Evolutionary conservation across 2,797 vertebrate genomes (phyloP), one percentile per base, ranked within the genome.

Genomic region (Merluccius polli): DNA sequence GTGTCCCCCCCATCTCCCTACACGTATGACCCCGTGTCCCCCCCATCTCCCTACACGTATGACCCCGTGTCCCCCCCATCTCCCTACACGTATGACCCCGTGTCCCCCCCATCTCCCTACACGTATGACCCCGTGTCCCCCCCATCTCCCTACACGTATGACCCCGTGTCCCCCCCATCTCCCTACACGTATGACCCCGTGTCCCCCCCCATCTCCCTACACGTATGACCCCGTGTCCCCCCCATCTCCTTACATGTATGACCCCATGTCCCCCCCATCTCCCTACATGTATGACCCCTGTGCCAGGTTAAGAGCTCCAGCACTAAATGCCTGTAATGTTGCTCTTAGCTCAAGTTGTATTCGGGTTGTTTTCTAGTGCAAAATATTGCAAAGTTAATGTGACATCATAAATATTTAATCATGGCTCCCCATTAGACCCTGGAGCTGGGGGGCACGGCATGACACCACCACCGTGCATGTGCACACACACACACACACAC

Each of bases 381-480:
- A 89, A 92, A 48, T 87, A 91, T 89, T 90, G 87, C 82, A 90
- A 90, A 91, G 83, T 84, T 90, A 92, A 91, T 89, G 90, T 88
- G 87, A 87, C 83, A 86, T 78, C 21, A 90, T 92, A 80, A 91
- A 93, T 92, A 87, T 93, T 92, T 92, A 82, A 93, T 81, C 83
- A 84, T 83, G 83, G 77, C 81, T 87, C 85, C 85, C 63, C 83
- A 90, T 88, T 90, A 88, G 80, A 88, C 82, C 74, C 72, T 27
- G n/a, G 69, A 87, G 88, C 75, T 0, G 77, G 32, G 79, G 81
- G 84, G 82, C 82, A 77, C 79, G 82, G 78, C 70, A 65, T 67
- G 63, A 77, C 35, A n/a, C 63, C 31, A 75, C 29, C 44, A 70
- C 36, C 77, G 41, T 32, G 15, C 48, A 27, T 44, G 21, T 72